phyloP scores from a whole-genome alignment of 2,888 invertebrate genomes.

The Urechis unicinctus region DNA sequence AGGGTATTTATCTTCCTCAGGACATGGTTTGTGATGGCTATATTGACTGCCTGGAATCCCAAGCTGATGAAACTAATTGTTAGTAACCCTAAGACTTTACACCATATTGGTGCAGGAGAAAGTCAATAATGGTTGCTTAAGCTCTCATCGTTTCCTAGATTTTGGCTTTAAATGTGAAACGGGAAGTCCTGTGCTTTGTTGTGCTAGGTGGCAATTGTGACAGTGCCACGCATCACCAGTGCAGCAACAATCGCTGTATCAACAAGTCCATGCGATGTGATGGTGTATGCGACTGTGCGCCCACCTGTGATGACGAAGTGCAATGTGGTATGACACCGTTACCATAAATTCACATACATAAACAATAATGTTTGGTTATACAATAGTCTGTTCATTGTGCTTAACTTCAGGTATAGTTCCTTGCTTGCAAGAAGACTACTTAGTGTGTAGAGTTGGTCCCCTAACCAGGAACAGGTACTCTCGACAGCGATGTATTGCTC shows the following conservation, averaged over 20 bases:
- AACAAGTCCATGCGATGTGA: constrained; percentile 51
- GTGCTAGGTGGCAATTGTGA: constrained; percentile 12
- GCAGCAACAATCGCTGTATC: constrained; percentile 52
- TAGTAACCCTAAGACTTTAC: constrained; percentile 5
- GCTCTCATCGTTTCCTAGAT: no score
- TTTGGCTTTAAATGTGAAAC: no score
- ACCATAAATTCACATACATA: no score
- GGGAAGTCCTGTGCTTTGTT: background rate
- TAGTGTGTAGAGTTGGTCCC: no score
- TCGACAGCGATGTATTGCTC: constrained; percentile 49
- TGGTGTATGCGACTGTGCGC: constrained; percentile 52
- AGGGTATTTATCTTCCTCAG: constrained; percentile 29
- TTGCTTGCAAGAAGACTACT: background rate
- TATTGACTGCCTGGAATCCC: constrained; percentile 33
- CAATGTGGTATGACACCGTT: constrained; percentile 34
- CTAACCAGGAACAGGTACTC: no score
- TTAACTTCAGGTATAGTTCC: background rate
- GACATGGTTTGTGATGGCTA: constrained; percentile 36
- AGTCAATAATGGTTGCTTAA: no score
- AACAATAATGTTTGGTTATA: no score
- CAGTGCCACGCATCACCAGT: constrained; percentile 30
- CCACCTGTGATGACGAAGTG: constrained; percentile 51
- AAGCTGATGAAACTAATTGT: constrained; percentile 31
- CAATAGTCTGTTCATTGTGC: background rate
- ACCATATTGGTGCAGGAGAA: background rate